Conservation (phyloP, 2,797 vertebrate genomes). For the Sebastes reedi region DNA sequence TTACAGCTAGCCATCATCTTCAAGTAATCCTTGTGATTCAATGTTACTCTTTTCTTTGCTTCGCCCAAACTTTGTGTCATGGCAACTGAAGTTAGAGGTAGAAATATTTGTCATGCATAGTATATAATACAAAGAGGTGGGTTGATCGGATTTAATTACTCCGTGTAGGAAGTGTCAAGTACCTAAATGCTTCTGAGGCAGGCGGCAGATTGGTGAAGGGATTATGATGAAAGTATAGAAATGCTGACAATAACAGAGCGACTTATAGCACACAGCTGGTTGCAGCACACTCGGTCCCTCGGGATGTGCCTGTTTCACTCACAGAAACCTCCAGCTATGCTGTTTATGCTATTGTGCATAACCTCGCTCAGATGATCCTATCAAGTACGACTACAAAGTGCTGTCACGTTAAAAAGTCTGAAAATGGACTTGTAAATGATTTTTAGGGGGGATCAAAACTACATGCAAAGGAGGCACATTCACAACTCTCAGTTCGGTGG, state of each 20-base stretch:
- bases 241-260: constrained; percentile 55
- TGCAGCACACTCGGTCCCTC: constrained; percentile 38
- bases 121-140: constrained; percentile 24
- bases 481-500: not conserved
- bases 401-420: constrained; percentile 50
- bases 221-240: constrained; percentile 61
- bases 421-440: constrained; percentile 35
- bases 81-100: constrained; percentile 13
- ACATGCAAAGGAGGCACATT: constrained; percentile 13
- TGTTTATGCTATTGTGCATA: constrained; percentile 38
- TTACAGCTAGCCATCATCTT: constrained; percentile 1
- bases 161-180: constrained; percentile 51
- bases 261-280: constrained; percentile 49
- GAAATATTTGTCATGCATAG: constrained; percentile 25
- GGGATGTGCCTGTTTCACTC: constrained; percentile 52
- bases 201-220: constrained; percentile 43
- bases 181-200: constrained; percentile 51
- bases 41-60: not conserved
- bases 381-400: constrained; percentile 62
- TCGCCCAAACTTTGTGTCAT: constrained; percentile 36
- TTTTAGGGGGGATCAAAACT: constrained; percentile 21
- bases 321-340: constrained; percentile 30
- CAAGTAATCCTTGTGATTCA: constrained; percentile 30
- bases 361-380: constrained; percentile 49
- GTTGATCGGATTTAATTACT: constrained; percentile 67